Conservation (phyloP, 2,113 vertebrate genomes). For the Pseudonaja textilis region DNA sequence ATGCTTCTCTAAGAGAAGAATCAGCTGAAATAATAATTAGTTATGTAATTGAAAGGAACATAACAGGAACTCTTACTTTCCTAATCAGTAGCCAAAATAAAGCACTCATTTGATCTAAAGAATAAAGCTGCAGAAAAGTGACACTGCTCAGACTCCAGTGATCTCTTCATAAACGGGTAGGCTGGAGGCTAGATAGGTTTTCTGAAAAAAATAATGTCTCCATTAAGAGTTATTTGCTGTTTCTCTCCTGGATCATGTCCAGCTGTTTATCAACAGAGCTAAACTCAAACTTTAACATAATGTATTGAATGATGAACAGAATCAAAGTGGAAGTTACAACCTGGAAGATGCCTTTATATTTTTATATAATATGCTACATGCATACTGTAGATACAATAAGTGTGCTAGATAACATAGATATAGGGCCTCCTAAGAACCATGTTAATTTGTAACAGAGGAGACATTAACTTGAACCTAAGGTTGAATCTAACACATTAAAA, state of each 20-base stretch:
- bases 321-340: not conserved
- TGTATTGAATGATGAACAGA: not conserved
- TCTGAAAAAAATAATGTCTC: not conserved
- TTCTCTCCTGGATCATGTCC: not conserved
- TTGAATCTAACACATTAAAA: not conserved
- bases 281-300: not conserved
- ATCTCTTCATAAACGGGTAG: not conserved
- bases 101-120: not conserved
- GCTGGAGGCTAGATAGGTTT: not conserved
- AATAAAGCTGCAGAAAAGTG: not conserved
- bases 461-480: not conserved
- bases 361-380: not conserved
- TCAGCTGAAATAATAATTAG: not conserved
- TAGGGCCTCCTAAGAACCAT: not conserved
- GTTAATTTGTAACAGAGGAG: not conserved
- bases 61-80: not conserved
- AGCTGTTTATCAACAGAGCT: not conserved
- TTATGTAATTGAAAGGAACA: not conserved
- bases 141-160: not conserved
- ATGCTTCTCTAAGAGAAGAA: not conserved
- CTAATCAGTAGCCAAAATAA: not conserved
- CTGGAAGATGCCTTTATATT: not conserved
- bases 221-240: not conserved
- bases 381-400: not conserved
- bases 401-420: not conserved